A percentile compares a stretch with the other conserved stretches of the same genome.
Conservation (phyloP, 2,113 vertebrate genomes). For the Heterochromis multidens region DNA sequence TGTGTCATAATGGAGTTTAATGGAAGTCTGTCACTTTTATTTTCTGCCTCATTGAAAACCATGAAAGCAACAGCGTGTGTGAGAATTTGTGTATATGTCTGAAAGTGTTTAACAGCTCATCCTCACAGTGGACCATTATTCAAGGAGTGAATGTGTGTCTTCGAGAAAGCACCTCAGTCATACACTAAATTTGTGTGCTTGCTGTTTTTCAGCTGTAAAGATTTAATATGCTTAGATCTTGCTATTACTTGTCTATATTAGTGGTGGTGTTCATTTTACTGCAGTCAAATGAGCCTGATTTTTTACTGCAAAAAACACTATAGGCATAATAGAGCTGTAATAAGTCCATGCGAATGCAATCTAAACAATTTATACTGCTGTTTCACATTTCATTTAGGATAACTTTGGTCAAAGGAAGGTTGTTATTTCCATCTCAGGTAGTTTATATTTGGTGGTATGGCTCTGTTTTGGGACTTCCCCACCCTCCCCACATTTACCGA, state of each 20-base stretch:
- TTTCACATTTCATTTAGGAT: not conserved
- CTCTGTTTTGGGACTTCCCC: not conserved
- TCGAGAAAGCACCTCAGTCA: not conserved
- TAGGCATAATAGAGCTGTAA: not conserved
- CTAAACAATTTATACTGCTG: not conserved
- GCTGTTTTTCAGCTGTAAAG: not conserved
- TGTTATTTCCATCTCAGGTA: not conserved
- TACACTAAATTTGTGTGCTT: not conserved
- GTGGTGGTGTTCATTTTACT: not conserved
- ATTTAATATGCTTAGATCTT: not conserved
- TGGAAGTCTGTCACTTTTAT: conserved; percentile 24
- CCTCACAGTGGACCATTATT: not conserved
- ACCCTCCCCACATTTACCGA: not conserved
- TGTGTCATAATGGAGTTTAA: not conserved
- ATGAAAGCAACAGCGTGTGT: not conserved
- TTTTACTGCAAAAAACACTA: not conserved
- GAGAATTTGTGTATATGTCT: conserved; percentile 27
- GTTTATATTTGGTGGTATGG: not conserved
- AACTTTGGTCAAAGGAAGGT: not conserved
- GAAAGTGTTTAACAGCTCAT: conserved; percentile 2
- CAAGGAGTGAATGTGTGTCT: not conserved
- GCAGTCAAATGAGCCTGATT: not conserved
- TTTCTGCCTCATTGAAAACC: not conserved
- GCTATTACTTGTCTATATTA: not conserved
- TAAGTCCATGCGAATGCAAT: not conserved